A percentile compares a stretch with the other conserved stretches of the same genome.
phyloP scores from a whole-genome alignment of 2,888 invertebrate genomes.

The Liopterus haemorrhoidalis region DNA sequence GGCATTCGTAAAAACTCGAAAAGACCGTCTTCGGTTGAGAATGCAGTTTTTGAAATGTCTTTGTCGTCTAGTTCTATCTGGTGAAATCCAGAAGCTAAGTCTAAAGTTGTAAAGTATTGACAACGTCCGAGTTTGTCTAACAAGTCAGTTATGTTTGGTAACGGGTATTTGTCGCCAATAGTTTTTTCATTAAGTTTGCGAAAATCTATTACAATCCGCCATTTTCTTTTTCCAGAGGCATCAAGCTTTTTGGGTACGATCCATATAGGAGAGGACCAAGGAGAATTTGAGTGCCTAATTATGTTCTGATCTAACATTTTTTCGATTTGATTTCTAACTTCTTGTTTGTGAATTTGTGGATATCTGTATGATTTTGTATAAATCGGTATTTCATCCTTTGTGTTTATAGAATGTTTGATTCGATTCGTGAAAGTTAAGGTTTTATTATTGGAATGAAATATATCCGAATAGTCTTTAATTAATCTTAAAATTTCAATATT shows the following conservation, averaged over 20 bases:
- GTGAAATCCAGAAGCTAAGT: slow-evolving; percentile 33
- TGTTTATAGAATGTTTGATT: too few species aligned
- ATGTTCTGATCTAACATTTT: too few species aligned
- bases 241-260: slow-evolving; percentile 41
- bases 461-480: too few species aligned
- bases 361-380: too few species aligned
- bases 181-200: slow-evolving; percentile 36
- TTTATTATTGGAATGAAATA: too few species aligned
- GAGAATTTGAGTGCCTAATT: too few species aligned
- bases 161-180: slow-evolving; percentile 35
- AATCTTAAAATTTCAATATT: too few species aligned
- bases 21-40: slow-evolving; percentile 31
- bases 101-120: slow-evolving; percentile 32
- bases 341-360: too few species aligned
- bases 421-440: too few species aligned
- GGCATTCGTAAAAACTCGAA: too few species aligned
- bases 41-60: slow-evolving; percentile 34
- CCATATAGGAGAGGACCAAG: slow-evolving; percentile 38
- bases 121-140: slow-evolving; percentile 18
- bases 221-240: slow-evolving; percentile 36
- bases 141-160: slow-evolving; percentile 28
- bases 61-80: slow-evolving; percentile 31
- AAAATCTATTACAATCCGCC: slow-evolving; percentile 36
- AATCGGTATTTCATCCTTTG: too few species aligned
- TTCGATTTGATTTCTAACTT: too few species aligned